These are phyloP conservation scores for Camelus bactrianus DNA, from an alignment of 2,113 vertebrate species.

Conservation along the genomic window DNA sequence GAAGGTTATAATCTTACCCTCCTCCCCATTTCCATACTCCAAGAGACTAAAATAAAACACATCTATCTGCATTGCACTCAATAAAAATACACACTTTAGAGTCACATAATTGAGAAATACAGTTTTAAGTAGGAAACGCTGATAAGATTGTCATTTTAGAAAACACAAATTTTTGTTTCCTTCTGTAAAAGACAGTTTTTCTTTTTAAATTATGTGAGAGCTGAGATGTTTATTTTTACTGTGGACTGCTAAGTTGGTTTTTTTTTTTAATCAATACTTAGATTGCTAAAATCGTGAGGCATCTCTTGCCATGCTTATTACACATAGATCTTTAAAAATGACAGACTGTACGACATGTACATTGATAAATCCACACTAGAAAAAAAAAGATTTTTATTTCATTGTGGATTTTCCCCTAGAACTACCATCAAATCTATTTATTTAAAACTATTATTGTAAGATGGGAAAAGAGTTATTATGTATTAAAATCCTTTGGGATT, in stretches of 20 bases:
- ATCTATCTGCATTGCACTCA: constrained; percentile 48
- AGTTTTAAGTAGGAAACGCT: constrained; percentile 73
- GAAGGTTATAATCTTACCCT: constrained; percentile 46
- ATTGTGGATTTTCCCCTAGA: neutral
- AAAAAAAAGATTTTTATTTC: constrained; percentile 35
- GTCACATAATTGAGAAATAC: constrained; percentile 51
- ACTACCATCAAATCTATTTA: neutral
- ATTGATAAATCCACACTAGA: neutral
- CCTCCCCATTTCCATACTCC: constrained; percentile 51
- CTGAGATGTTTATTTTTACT: constrained; percentile 78
- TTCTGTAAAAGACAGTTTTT: constrained; percentile 59
- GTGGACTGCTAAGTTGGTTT: neutral
- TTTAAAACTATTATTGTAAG: neutral
- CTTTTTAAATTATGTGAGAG: constrained; percentile 66
- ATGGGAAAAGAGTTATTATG: neutral
- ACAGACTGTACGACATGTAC: neutral
- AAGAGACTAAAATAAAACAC: constrained; percentile 73
- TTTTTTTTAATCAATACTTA: constrained; percentile 43
- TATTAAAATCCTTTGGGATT: neutral
- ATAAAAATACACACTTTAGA: constrained; percentile 74
- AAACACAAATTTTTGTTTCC: constrained; percentile 70
- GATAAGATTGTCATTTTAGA: constrained; percentile 42
- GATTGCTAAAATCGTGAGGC: neutral
- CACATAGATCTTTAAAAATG: constrained; percentile 3
- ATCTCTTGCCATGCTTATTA: neutral